Conservation (phyloP, 2,888 invertebrate genomes). For the Drosophila anomelani region DNA sequence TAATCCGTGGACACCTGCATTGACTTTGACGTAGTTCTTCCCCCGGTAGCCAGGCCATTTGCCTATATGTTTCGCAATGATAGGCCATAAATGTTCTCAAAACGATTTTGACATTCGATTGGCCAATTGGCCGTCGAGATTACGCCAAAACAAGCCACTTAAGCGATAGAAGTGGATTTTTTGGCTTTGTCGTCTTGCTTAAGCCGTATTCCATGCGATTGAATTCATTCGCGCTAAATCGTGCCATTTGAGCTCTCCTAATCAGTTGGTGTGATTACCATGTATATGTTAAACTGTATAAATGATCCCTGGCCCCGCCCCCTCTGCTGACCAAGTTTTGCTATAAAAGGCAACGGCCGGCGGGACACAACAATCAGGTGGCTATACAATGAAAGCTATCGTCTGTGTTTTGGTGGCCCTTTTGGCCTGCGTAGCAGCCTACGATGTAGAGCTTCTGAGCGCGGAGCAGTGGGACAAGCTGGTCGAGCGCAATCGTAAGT, state of each 20-base stretch:
- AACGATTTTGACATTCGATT: conserved; percentile 33
- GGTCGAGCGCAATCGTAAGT: conserved; percentile 66
- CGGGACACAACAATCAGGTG: conserved; percentile 21
- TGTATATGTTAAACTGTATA: not conserved
- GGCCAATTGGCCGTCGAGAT: conserved; percentile 42
- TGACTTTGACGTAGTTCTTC: conserved; percentile 29
- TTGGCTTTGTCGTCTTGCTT: conserved; percentile 26
- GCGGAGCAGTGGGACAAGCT: conserved; percentile 69
- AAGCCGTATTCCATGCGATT: conserved; percentile 41
- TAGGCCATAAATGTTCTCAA: conserved; percentile 39
- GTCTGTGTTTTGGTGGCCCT: conserved; percentile 63
- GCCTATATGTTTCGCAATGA: conserved; percentile 39
- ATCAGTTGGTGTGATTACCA: conserved; percentile 26
- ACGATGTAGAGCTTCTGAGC: conserved; percentile 63
- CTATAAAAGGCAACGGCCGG: conserved; percentile 67
- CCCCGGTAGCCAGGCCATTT: conserved; percentile 30
- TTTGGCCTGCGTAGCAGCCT: conserved; percentile 65
- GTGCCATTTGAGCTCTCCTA: conserved; percentile 3
- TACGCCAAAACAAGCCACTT: conserved; percentile 46
- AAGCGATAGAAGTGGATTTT: conserved; percentile 39
- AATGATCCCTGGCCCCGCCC: not conserved
- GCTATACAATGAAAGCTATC: conserved; percentile 62
- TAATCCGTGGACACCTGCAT: conserved; percentile 44
- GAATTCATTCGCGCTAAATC: conserved; percentile 45
- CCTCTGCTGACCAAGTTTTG: not conserved